Percentiles rank a stretch among this genome's conserved stretches.
phyloP scores from a whole-genome alignment of 2,888 invertebrate species.

The Caenorhabditis parvicauda region DNA sequence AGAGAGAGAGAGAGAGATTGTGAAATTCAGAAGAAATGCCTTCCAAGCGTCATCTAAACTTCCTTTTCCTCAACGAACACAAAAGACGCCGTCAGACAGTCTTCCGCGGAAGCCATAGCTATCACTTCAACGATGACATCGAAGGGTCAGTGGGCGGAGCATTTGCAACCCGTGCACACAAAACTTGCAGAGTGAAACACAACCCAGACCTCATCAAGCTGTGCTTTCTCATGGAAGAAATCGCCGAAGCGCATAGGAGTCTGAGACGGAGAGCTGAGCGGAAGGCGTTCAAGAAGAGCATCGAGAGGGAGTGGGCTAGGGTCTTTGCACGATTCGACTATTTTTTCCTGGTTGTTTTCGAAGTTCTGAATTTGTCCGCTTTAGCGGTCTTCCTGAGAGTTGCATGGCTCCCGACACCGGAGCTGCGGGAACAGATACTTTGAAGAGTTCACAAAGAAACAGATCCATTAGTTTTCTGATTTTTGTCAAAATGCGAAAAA shows the following conservation, averaged over 20 bases:
- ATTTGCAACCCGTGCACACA: too few relatives aligned
- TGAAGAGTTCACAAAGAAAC: too few relatives aligned
- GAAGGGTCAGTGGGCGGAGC: too few relatives aligned
- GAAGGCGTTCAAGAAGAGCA: conserved; percentile 35
- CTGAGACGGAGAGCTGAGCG: conserved; percentile 32
- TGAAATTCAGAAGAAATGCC: conserved; percentile 30
- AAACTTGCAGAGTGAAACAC: too few relatives aligned
- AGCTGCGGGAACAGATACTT: conserved; percentile 40
- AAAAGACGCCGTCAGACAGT: conserved; percentile 29
- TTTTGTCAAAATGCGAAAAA: too few relatives aligned
- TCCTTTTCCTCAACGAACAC: conserved; percentile 24
- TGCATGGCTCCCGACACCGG: conserved; percentile 53
- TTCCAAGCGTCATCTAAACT: conserved; percentile 21
- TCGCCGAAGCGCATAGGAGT: conserved; percentile 47
- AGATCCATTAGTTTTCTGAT: too few relatives aligned
- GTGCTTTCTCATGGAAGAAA: conserved; percentile 47
- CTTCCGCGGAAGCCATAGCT: conserved; percentile 23
- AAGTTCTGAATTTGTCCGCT: conserved; percentile 47
- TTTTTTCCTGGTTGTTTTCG: conserved; percentile 49
- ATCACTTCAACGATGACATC: conserved; percentile 19
- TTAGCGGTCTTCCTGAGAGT: conserved; percentile 47
- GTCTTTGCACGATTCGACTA: conserved; percentile 50
- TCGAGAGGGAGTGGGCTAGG: conserved; percentile 51
- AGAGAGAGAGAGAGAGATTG: background rate
- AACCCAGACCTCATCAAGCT: too few relatives aligned